These are phyloP conservation scores for Standfussiana lucernea DNA, from an alignment of 2,888 invertebrate species.

Conservation along the genomic window DNA sequence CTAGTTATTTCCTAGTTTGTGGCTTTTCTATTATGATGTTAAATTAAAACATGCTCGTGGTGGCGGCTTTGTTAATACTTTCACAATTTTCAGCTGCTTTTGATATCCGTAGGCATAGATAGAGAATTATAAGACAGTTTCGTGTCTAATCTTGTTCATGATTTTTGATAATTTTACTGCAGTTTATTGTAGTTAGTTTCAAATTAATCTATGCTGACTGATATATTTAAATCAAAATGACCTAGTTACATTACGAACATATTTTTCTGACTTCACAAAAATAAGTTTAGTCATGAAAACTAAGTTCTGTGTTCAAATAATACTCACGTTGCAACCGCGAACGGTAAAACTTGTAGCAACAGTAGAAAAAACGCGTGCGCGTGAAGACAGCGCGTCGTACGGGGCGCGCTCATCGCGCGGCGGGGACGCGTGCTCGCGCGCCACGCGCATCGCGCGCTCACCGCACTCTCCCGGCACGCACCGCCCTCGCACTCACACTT, in stretches of 20 bases:
- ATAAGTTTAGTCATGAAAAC: constrained; percentile 12
- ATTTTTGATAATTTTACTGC: background rate
- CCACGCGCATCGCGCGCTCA: constrained; percentile 84
- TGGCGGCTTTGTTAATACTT: background rate
- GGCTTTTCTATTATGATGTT: constrained; percentile 29
- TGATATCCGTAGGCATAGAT: background rate
- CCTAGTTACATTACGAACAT: background rate
- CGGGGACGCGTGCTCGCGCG: constrained; percentile 77
- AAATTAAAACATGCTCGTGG: constrained; percentile 24
- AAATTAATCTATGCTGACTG: background rate
- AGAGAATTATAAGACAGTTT: background rate
- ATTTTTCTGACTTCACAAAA: constrained; percentile 11
- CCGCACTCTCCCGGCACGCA: constrained; percentile 68
- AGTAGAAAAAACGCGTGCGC: constrained; percentile 74
- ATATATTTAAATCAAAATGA: background rate
- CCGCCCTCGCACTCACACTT: constrained; percentile 58
- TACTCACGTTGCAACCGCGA: constrained; percentile 85
- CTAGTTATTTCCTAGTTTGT: constrained; percentile 60
- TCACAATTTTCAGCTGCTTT: constrained; percentile 16
- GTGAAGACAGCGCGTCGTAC: constrained; percentile 75
- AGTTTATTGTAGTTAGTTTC: background rate
- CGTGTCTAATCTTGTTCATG: background rate
- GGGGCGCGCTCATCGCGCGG: constrained; percentile 87
- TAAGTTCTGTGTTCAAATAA: constrained; percentile 2
- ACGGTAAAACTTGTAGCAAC: constrained; percentile 72